Percentiles rank a stretch among this genome's conserved stretches.
Evolutionary conservation across 1,140 invertebrate genomes (phyloP).

Genomic region (Goniozus legneri): DNA sequence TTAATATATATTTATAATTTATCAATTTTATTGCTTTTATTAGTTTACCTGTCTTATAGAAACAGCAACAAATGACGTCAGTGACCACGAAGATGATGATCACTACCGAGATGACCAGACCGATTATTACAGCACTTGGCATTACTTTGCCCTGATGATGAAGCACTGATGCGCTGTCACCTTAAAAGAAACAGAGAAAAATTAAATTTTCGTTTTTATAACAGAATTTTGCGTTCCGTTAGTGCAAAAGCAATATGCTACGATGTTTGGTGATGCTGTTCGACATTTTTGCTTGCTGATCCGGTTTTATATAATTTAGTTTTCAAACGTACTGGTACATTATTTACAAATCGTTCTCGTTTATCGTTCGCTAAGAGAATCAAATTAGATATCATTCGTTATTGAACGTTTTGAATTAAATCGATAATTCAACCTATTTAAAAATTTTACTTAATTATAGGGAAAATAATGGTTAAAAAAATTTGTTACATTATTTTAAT

Average conservation of each 20-base stretch:
- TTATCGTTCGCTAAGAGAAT: too few relatives aligned
- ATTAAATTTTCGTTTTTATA: background rate
- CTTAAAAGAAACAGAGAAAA: slow-evolving; percentile 47
- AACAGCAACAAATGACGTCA: slow-evolving; percentile 74
- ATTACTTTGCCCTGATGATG: slow-evolving; percentile 60
- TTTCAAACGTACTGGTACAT: slow-evolving; percentile 45
- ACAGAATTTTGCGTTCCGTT: slow-evolving; percentile 25
- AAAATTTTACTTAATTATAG: background rate
- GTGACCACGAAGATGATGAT: slow-evolving; percentile 73
- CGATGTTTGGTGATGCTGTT: slow-evolving; percentile 48
- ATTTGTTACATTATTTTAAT: too few relatives aligned
- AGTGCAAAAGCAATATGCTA: slow-evolving; percentile 51
- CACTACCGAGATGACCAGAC: slow-evolving; percentile 70
- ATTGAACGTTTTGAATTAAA: too few relatives aligned
- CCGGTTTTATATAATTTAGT: too few relatives aligned
- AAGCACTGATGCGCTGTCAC: slow-evolving; percentile 58
- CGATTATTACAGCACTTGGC: slow-evolving; percentile 73
- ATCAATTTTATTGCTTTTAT: too few relatives aligned
- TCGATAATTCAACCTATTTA: too few relatives aligned
- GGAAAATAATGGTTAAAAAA: too few relatives aligned
- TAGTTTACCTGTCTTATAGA: slow-evolving; percentile 55
- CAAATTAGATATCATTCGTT: too few relatives aligned
- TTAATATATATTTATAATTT: too few relatives aligned
- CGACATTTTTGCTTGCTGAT: too few relatives aligned
- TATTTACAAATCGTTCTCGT: too few relatives aligned